Evolutionary conservation across 2,113 vertebrate genomes (phyloP).

Genomic region (Delphinapterus leucas): DNA sequence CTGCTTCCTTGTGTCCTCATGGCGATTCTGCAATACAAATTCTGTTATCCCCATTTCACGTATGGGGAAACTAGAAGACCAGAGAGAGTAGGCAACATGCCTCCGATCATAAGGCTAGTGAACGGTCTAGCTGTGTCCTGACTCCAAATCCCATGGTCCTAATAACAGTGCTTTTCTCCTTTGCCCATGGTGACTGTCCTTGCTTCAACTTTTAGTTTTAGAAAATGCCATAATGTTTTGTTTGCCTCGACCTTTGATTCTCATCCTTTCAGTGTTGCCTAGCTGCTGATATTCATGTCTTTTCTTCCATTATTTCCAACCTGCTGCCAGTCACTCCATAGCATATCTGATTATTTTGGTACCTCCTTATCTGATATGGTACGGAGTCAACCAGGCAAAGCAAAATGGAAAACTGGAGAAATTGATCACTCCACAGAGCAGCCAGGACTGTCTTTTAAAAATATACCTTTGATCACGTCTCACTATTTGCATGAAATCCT

Average conservation of each 20-base stretch:
- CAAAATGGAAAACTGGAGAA: background rate
- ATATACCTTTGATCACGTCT: background rate
- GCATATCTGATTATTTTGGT: background rate
- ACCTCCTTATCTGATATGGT: background rate
- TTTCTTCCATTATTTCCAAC: background rate
- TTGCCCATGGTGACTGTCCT: background rate
- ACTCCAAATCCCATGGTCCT: background rate
- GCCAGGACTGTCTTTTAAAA: background rate
- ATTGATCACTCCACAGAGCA: background rate
- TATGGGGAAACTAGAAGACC: background rate
- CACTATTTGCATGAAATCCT: background rate
- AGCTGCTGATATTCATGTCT: background rate
- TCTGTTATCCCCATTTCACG: background rate
- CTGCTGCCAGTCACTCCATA: background rate
- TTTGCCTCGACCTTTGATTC: background rate
- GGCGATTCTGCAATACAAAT: background rate
- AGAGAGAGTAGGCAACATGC: background rate
- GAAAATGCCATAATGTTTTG: background rate
- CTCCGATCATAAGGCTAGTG: background rate
- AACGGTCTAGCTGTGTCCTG: accelerated
- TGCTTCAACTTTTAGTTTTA: background rate
- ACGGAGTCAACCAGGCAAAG: background rate
- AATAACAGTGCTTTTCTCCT: background rate
- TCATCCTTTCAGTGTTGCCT: background rate
- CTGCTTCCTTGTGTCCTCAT: background rate